These are phyloP conservation scores for Drosophila lacicola DNA, from an alignment of 2,888 invertebrate species.

Conservation along the genomic window DNA sequence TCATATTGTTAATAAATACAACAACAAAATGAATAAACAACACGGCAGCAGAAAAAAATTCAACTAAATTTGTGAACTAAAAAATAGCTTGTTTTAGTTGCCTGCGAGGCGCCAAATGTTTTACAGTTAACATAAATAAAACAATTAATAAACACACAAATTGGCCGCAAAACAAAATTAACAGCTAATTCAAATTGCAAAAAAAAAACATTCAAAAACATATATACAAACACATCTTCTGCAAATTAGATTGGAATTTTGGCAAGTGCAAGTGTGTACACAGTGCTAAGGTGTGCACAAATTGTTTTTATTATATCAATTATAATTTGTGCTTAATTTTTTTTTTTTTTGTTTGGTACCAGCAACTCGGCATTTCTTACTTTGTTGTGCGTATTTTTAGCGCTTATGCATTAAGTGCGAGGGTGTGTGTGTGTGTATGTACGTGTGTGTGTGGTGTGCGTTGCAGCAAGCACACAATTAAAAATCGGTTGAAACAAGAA, in stretches of 20 bases:
- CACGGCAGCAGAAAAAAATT: slow-evolving; percentile 34
- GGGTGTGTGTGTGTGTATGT: neutral
- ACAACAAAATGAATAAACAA: slow-evolving; percentile 38
- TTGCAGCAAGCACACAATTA: slow-evolving; percentile 35
- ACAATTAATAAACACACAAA: slow-evolving; percentile 9
- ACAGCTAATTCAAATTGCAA: slow-evolving; percentile 14
- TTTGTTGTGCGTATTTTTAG: slow-evolving; percentile 57
- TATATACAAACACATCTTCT: slow-evolving; percentile 6
- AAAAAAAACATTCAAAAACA: neutral
- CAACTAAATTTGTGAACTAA: slow-evolving; percentile 35
- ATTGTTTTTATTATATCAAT: slow-evolving; percentile 23
- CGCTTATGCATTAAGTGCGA: slow-evolving; percentile 1
- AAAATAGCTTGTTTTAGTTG: slow-evolving; percentile 36
- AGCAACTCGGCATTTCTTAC: slow-evolving; percentile 26
- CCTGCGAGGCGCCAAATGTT: slow-evolving; percentile 32
- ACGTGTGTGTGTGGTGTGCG: slow-evolving; percentile 14
- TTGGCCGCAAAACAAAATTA: slow-evolving; percentile 9
- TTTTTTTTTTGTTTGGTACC: slow-evolving; percentile 46
- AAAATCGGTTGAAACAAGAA: slow-evolving; percentile 36
- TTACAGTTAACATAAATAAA: slow-evolving; percentile 6
- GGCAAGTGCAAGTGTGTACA: slow-evolving; percentile 40
- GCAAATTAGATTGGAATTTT: slow-evolving; percentile 28
- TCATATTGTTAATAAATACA: slow-evolving; percentile 82
- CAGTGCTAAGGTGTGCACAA: slow-evolving; percentile 25
- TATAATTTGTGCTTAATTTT: slow-evolving; percentile 1